These are phyloP conservation scores for Drosophila prolongata DNA, from an alignment of 2,888 invertebrate genomes.

Conservation along the genomic window DNA sequence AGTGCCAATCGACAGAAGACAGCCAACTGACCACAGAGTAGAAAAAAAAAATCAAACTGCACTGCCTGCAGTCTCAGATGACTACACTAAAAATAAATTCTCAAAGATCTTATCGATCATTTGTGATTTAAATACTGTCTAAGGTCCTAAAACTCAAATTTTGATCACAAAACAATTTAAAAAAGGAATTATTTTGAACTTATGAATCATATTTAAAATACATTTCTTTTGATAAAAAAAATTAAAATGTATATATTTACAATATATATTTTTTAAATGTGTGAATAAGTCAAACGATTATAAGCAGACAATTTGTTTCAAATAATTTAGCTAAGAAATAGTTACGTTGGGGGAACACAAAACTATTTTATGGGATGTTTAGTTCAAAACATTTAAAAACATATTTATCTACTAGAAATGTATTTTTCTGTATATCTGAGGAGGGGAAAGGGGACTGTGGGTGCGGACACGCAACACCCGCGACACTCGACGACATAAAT, in stretches of 20 bases:
- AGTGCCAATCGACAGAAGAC: constrained; percentile 41
- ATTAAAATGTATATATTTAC: too few species aligned
- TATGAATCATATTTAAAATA: too few species aligned
- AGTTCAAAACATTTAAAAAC: too few species aligned
- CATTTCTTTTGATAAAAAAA: too few species aligned
- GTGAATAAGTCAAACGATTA: too few species aligned
- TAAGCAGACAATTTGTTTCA: too few species aligned
- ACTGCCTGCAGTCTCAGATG: constrained; percentile 24
- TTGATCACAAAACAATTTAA: too few species aligned
- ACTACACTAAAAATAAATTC: constrained; percentile 7
- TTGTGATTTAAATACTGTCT: background rate
- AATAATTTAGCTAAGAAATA: too few species aligned
- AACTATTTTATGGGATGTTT: too few species aligned
- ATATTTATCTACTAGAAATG: background rate
- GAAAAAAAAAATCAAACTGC: constrained; percentile 13
- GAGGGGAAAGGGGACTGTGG: constrained; percentile 1
- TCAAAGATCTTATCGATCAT: background rate
- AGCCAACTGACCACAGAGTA: constrained; percentile 51
- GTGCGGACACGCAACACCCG: constrained; percentile 68
- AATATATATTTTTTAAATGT: too few species aligned
- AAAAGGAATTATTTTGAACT: too few species aligned
- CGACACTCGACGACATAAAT: constrained; percentile 70
- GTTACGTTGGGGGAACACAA: too few species aligned
- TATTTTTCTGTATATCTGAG: constrained; percentile 3
- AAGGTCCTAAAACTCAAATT: background rate